Percentiles rank a stretch among this genome's conserved stretches.
These are phyloP conservation scores for Numida meleagris DNA, from an alignment of 2,113 vertebrate species.

Conservation along the genomic window DNA sequence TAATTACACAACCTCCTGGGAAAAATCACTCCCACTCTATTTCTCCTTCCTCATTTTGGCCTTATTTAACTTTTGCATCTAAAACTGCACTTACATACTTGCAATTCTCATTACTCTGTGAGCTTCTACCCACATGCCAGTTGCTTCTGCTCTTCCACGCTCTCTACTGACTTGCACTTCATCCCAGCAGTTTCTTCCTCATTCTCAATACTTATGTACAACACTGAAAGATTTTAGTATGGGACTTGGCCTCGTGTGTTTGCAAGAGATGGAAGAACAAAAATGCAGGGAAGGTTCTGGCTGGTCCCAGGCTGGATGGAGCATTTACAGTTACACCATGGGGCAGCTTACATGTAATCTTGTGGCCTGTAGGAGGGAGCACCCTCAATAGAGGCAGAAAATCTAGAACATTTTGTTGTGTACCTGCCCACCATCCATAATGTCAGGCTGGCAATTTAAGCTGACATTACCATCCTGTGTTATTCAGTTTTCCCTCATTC, in stretches of 20 bases:
- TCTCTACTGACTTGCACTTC: background rate
- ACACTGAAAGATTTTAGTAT: background rate
- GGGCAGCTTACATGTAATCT: background rate
- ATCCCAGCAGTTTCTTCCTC: background rate
- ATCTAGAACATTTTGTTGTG: background rate
- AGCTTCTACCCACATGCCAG: background rate
- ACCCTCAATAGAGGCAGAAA: background rate
- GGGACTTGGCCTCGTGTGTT: background rate
- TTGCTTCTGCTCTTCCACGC: background rate
- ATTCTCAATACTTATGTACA: background rate
- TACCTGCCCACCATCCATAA: background rate
- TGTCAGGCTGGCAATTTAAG: background rate
- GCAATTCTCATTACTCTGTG: background rate
- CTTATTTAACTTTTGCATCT: background rate
- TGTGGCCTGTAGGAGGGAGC: background rate
- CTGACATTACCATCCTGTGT: background rate
- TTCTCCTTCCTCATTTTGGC: background rate
- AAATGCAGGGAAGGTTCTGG: background rate
- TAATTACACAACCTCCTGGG: constrained; percentile 33
- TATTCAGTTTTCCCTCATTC: background rate
- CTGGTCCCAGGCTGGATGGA: background rate
- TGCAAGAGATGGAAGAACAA: background rate
- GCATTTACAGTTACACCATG: background rate
- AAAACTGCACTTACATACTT: background rate
- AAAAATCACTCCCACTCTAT: constrained; percentile 51